Evolutionary conservation across 2,797 vertebrate genomes (phyloP).

Genomic region (Gorsachius magnificus): DNA sequence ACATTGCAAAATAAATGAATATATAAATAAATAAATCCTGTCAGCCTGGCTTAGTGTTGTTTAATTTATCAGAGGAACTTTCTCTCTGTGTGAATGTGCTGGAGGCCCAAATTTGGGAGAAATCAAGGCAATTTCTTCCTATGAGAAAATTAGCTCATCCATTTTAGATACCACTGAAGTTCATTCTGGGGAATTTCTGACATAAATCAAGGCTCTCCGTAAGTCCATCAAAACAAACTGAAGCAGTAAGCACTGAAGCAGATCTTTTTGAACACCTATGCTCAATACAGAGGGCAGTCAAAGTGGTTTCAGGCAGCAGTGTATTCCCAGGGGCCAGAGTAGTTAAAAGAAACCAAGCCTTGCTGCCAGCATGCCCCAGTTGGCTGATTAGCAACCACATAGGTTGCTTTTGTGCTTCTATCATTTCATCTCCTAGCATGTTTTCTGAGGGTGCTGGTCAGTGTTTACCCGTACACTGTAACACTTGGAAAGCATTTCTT

Average conservation of each 20-base stretch:
- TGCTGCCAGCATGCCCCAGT: constrained; percentile 8
- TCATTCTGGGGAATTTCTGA: constrained; percentile 14
- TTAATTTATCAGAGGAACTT: constrained; percentile 1
- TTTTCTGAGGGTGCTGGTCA: constrained; percentile 57
- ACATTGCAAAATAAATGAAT: background rate
- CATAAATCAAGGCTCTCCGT: constrained; percentile 2
- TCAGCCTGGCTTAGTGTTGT: background rate
- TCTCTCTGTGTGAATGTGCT: background rate
- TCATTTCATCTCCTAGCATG: background rate
- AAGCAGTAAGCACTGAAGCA: background rate
- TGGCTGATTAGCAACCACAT: background rate
- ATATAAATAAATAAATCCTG: background rate
- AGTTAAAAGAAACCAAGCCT: background rate
- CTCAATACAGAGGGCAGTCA: constrained; percentile 14
- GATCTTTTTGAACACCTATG: background rate
- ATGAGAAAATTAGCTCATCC: constrained; percentile 57
- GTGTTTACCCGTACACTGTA: background rate
- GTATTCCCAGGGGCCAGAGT: background rate
- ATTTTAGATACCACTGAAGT: constrained; percentile 1
- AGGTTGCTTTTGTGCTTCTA: background rate
- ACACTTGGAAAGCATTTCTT: constrained; percentile 43
- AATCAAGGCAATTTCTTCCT: constrained; percentile 24
- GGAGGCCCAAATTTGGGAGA: constrained; percentile 34
- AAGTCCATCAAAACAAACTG: constrained; percentile 42
- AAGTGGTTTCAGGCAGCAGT: constrained; percentile 32